Evolutionary conservation across 2,113 vertebrate species (phyloP).

Genomic region (Trematomus loennbergii): DNA sequence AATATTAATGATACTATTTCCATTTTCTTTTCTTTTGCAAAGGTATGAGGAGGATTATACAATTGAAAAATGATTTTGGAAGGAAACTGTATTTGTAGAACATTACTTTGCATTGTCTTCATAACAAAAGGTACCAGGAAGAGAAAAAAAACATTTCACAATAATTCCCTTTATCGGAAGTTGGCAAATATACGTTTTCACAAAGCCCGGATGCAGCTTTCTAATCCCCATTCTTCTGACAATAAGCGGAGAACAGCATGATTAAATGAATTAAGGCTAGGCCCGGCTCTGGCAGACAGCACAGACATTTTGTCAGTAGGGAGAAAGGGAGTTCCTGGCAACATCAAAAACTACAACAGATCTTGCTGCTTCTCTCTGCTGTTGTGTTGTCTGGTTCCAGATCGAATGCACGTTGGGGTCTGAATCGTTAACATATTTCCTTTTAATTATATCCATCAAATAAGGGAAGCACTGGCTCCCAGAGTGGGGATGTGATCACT

Average conservation of each 20-base stretch:
- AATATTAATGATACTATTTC: conserved; percentile 67
- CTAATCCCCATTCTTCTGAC: conserved; percentile 49
- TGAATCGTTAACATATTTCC: conserved; percentile 42
- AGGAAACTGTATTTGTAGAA: conserved; percentile 48
- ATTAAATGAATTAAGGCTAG: conserved; percentile 64
- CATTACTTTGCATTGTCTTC: conserved; percentile 69
- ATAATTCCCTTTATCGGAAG: conserved; percentile 61
- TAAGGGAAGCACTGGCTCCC: conserved; percentile 1
- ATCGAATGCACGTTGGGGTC: conserved; percentile 59
- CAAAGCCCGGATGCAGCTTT: conserved; percentile 44
- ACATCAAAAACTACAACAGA: conserved; percentile 37
- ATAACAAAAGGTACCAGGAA: conserved; percentile 59
- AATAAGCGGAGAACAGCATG: conserved; percentile 47
- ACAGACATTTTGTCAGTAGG: conserved; percentile 27
- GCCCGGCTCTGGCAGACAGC: conserved; percentile 40
- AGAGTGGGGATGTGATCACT: conserved; percentile 48
- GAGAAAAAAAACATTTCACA: conserved; percentile 28
- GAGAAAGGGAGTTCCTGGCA: conserved; percentile 51
- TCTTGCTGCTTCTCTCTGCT: conserved; percentile 37
- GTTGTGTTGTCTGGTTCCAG: conserved; percentile 35
- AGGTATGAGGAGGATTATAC: conserved; percentile 71
- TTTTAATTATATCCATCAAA: conserved; percentile 59
- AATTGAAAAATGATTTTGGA: conserved; percentile 60
- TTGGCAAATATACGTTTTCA: conserved; percentile 51
- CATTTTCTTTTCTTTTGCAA: conserved; percentile 37